Percentiles rank a stretch among this genome's conserved stretches.
Evolutionary conservation across 1,140 invertebrate species (phyloP).

Genomic region (Meloidogyne floridensis): DNA sequence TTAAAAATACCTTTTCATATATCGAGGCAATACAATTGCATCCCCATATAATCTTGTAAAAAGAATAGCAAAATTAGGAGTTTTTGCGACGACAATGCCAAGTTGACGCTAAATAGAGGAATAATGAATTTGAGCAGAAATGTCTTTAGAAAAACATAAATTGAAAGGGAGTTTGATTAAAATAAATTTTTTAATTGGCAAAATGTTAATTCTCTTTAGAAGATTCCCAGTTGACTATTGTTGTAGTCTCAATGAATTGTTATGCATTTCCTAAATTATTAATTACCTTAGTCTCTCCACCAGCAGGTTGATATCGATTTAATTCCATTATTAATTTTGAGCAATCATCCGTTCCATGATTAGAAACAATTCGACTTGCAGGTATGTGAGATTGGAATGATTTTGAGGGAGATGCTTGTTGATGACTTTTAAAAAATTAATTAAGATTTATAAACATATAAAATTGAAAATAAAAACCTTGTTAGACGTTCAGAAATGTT

Average conservation of each 20-base stretch:
- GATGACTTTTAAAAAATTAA: background rate
- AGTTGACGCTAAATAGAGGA: background rate
- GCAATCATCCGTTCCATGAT: background rate
- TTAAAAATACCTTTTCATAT: background rate
- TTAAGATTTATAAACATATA: too few relatives aligned
- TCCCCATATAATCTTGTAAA: background rate
- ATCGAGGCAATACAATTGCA: background rate
- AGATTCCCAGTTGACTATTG: too few relatives aligned
- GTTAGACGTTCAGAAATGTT: background rate
- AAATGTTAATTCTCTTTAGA: too few relatives aligned
- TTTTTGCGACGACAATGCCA: background rate
- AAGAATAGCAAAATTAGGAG: background rate
- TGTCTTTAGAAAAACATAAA: too few relatives aligned
- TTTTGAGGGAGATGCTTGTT: conserved; percentile 1
- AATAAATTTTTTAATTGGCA: too few relatives aligned
- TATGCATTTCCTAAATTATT: too few relatives aligned
- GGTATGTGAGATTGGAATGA: background rate
- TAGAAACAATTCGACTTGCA: background rate
- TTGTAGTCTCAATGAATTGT: too few relatives aligned
- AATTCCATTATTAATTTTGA: background rate
- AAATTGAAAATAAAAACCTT: background rate
- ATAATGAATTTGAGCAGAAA: too few relatives aligned
- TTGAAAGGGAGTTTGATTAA: too few relatives aligned
- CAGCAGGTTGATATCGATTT: background rate
- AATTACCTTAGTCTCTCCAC: background rate